Evolutionary conservation across 2,113 vertebrate species (phyloP).

Genomic region (Mormyrus iriodes): DNA sequence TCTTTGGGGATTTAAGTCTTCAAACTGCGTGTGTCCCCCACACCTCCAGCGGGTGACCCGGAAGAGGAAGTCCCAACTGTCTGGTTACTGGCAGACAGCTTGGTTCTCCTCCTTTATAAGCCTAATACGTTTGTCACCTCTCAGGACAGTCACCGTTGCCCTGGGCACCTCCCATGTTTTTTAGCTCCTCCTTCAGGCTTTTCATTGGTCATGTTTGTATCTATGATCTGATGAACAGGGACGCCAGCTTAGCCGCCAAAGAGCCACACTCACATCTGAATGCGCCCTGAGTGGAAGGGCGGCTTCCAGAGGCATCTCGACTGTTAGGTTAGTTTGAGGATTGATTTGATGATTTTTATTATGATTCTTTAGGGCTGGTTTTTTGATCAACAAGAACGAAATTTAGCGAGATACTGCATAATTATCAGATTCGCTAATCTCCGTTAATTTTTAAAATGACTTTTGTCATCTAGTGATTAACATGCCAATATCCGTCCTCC

Average conservation of each 20-base stretch:
- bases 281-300: not conserved
- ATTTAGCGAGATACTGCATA: not conserved
- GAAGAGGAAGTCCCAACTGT: not conserved
- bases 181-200: not conserved
- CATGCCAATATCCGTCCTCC: not conserved
- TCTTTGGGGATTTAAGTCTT: not conserved
- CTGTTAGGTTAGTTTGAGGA: not conserved
- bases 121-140: not conserved
- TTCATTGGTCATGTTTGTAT: not conserved
- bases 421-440: not conserved
- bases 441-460: not conserved
- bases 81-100: not conserved
- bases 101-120: not conserved
- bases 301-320: not conserved
- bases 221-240: not conserved
- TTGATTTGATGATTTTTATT: not conserved
- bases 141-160: not conserved
- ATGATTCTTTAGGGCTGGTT: not conserved
- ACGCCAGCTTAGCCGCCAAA: no score
- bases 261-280: no score
- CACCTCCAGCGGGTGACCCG: not conserved
- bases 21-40: not conserved
- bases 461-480: not conserved
- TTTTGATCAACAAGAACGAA: not conserved
- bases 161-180: not conserved